Evolutionary conservation across 2,888 invertebrate genomes (phyloP).

Genomic region (Diploptera punctata): DNA sequence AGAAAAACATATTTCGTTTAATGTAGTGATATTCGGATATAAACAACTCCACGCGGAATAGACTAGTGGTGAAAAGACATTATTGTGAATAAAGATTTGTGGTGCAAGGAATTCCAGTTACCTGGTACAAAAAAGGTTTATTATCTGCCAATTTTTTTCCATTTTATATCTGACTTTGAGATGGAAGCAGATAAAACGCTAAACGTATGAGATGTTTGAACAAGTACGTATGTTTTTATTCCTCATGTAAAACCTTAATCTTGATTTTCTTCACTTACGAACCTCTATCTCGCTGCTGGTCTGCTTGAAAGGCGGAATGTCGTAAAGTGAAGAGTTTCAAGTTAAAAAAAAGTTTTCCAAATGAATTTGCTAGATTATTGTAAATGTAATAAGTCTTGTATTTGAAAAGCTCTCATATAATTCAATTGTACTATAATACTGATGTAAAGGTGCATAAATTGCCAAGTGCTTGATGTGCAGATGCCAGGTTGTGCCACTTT

Average conservation of each 20-base stretch:
- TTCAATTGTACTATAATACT: not conserved
- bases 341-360: conserved; percentile 3
- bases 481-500: conserved; percentile 18
- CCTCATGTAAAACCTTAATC: not conserved
- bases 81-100: not conserved
- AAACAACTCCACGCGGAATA: not conserved
- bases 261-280: not conserved
- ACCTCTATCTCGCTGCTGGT: conserved; percentile 26
- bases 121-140: not conserved
- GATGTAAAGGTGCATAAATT: conserved; percentile 15
- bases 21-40: no score
- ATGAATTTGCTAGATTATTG: conserved; percentile 1
- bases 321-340: not conserved
- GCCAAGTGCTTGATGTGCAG: conserved; percentile 16
- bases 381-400: conserved; percentile 7
- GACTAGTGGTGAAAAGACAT: not conserved
- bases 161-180: not conserved
- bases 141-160: not conserved
- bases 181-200: not conserved
- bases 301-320: conserved; percentile 12
- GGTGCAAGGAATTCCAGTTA: not conserved
- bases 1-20: no score
- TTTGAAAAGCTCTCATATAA: conserved; percentile 2
- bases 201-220: not conserved
- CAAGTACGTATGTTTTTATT: conserved; percentile 10